Conservation (phyloP, 1,140 invertebrate species). For the Scaptomyza hsui region DNA sequence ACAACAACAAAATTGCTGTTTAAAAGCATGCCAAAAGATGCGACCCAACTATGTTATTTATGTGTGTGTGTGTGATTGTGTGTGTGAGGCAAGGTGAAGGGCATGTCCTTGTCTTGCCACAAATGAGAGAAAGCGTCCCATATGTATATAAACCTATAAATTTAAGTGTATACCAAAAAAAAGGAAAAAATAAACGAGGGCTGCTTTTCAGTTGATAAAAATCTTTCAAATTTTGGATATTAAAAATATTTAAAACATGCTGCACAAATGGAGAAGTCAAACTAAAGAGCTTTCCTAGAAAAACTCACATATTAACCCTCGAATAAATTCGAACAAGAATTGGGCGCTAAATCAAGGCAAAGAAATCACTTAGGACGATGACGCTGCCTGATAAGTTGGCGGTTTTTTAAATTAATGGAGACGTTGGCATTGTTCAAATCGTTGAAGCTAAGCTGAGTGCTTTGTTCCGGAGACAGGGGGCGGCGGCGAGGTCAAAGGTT, state of each 20-base stretch:
- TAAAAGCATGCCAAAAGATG: slow-evolving; percentile 5
- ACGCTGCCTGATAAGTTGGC: slow-evolving; percentile 71
- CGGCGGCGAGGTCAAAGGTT: not conserved
- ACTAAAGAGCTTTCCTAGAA: too few relatives aligned
- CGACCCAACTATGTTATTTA: slow-evolving; percentile 27
- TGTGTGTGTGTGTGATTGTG: slow-evolving; percentile 12
- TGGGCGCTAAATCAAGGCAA: slow-evolving; percentile 61
- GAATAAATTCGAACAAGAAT: not conserved
- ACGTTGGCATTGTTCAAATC: slow-evolving; percentile 44
- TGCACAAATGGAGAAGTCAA: too few relatives aligned
- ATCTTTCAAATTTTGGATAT: too few relatives aligned
- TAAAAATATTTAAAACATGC: too few relatives aligned
- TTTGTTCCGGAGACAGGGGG: not conserved
- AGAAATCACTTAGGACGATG: slow-evolving; percentile 77
- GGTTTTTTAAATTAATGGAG: slow-evolving; percentile 79
- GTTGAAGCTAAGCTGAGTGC: slow-evolving; percentile 17
- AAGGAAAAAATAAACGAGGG: slow-evolving; percentile 13
- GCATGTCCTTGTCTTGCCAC: slow-evolving; percentile 38
- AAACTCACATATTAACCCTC: slow-evolving; percentile 7
- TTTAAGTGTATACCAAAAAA: not conserved
- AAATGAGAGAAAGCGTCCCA: slow-evolving; percentile 22
- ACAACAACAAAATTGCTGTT: slow-evolving; percentile 34
- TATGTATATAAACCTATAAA: not conserved
- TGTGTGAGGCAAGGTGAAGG: slow-evolving; percentile 43
- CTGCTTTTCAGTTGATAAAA: not conserved